Evolutionary conservation across 2,888 invertebrate genomes (phyloP), one percentile per base, ranked within the genome.

Genomic region (Crematogaster levior): DNA sequence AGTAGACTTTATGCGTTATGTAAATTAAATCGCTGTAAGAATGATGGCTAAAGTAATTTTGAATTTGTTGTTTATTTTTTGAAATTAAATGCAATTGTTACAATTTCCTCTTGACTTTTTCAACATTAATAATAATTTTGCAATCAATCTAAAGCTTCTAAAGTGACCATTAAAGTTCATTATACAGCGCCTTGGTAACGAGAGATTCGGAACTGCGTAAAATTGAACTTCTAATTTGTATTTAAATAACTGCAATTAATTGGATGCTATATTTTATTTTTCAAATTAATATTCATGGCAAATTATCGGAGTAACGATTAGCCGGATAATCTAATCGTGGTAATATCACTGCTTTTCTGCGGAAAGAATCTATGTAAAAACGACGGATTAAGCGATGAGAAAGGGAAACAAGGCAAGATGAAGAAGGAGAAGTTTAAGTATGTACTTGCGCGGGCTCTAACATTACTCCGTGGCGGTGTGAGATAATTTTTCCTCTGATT

Each of bases 401-500:
- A 27, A 65, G 61, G 34, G 21, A 60, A 83, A 48, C n/a, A 46
- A 63, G 65, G 34, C 46, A 72, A 10, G 46, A 68, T 18, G 68
- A 73, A 73, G 65, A n/a, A n/a, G 77, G 84, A 81, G 73, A 37
- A 68, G 40, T 84, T 90, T 84, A 90, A 90, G 73, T 90, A 82
- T 82, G 70, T 90, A 82, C 83, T 80, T 24, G 73, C 51, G 60
- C 79, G 51, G 66, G 43, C 83, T 88, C 85, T 85, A 86, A 79
- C 72, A 86, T 85, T 86, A 86, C 40, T 65, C 40, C 82, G 79
- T 83, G 72, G 63, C 87, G 86, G 86, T 81, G n/a, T n/a, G 88
- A 90, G 90, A 91, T 92, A 89, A 92, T 91, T 91, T 93, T 92
- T 90, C 88, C 84, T 82, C 85, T 86, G 89, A 90, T 91, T 90